Conservation (phyloP, 2,113 vertebrate genomes). For the Spea multiplicata region DNA sequence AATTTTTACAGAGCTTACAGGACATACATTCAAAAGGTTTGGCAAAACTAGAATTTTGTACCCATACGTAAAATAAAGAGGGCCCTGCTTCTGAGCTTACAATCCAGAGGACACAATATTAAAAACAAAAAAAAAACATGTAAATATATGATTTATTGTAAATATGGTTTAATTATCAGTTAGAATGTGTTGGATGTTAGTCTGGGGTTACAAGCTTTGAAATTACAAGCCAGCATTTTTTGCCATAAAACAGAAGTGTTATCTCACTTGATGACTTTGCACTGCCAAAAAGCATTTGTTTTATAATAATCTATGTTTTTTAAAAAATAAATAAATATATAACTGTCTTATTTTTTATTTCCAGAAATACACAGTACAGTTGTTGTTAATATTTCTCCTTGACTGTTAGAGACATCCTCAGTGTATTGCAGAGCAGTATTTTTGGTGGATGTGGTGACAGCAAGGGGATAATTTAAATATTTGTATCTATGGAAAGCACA, state of each 20-base stretch:
- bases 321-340: not conserved
- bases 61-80: too few species aligned
- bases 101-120: too few species aligned
- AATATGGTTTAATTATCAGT: not conserved
- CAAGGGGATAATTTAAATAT: conserved; percentile 25
- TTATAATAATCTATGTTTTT: not conserved
- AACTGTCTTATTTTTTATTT: not conserved
- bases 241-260: not conserved
- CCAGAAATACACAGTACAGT: not conserved
- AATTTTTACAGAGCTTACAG: too few species aligned
- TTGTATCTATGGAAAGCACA: conserved; percentile 11
- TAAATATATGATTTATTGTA: not conserved
- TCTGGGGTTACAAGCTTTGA: not conserved
- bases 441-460: not conserved
- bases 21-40: too few species aligned
- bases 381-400: not conserved
- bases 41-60: too few species aligned
- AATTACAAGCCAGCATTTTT: not conserved
- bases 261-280: conserved; percentile 15
- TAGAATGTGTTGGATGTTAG: not conserved
- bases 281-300: conserved; percentile 20
- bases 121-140: too few species aligned
- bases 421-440: conserved; percentile 38
- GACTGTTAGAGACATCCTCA: not conserved
- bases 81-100: too few species aligned